Evolutionary conservation across 35 echinoderm and acorn worm species (phyloP), one percentile per base, ranked within the genome.

Genomic region (Heliocidaris erythrogramma): DNA sequence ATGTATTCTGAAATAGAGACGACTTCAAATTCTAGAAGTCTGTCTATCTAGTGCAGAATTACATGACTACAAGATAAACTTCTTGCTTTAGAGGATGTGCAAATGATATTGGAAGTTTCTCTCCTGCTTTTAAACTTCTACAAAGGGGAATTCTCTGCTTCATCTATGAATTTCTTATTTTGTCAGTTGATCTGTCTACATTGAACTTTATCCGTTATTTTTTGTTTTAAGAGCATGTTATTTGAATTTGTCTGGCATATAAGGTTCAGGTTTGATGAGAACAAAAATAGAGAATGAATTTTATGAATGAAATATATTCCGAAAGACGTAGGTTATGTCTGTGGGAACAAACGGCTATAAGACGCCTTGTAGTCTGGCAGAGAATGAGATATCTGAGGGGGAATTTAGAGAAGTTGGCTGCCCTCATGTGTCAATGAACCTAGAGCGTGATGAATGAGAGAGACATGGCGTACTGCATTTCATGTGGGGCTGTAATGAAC

Each of bases 331-430:
- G 65, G 21, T 21, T 4, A 7, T 6, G 65, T 78, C 65, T 24
- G 65, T 78, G 65, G 65, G 65, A 78, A 78, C 21, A 21, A 78
- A 78, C 27, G 27, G 52, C 52, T 56, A 56, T 13, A 56, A 56
- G 52, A 78, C 21, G 65, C 65, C 65, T 78, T 18, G 65, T 24
- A 27, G 65, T 78, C 65, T 78, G 65, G 18, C 65, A 78, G 27
- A n/a, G 65, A 78, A 78, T n/a, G 18, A n/a, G 65, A 78, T 78
- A 78, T 78, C 65, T 78, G 18, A 56, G 65, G 65, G 65, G 65
- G 65, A 78, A 78, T 78, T 78, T 78, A 78, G 17, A 78, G 65
- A 78, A 78, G 65, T 78, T 78, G 27, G 65, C 65, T 78, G 65
- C 65, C 65, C 65, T 78, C 65, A 24, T 78, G 65, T 78, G 65